Conservation (phyloP, 92 coral and sea anemone species). For the Parazoanthus atlanticus region DNA sequence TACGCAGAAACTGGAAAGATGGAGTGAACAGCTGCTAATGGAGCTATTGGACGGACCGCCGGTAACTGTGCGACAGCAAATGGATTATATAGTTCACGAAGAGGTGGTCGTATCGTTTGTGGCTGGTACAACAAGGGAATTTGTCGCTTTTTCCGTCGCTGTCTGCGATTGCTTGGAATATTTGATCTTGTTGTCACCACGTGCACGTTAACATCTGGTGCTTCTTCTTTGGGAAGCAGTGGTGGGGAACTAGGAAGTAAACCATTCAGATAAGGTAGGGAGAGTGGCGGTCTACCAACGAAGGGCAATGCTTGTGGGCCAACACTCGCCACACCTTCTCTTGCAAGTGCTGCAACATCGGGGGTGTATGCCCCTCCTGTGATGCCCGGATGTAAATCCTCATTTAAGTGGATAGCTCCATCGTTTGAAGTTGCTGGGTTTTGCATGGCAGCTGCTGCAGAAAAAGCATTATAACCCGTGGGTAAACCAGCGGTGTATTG, state of each 20-base stretch:
- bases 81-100: conserved; percentile 48
- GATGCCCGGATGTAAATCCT: background rate
- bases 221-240: conserved; percentile 32
- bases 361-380: conserved; percentile 25
- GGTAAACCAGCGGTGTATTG: conserved; percentile 44
- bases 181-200: conserved; percentile 87
- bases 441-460: conserved; percentile 41
- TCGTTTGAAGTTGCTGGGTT: conserved; percentile 43
- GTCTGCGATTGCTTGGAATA: conserved; percentile 54
- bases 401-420: conserved; percentile 1
- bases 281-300: background rate
- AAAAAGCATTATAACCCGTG: conserved; percentile 37
- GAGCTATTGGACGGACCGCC: background rate
- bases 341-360: conserved; percentile 18
- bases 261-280: conserved; percentile 8
- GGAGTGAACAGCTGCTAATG: conserved; percentile 36
- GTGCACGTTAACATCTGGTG: conserved; percentile 66
- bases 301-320: background rate
- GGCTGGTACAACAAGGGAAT: conserved; percentile 60
- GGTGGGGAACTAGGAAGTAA: conserved; percentile 2
- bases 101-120: conserved; percentile 39
- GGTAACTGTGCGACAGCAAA: conserved; percentile 3
- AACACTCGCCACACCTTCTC: background rate
- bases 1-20: background rate
- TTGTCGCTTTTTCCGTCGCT: conserved; percentile 61